A percentile compares a stretch with the other conserved stretches of the same genome.
phyloP scores from a whole-genome alignment of 1,140 invertebrate genomes.

The Conus betulinus region DNA sequence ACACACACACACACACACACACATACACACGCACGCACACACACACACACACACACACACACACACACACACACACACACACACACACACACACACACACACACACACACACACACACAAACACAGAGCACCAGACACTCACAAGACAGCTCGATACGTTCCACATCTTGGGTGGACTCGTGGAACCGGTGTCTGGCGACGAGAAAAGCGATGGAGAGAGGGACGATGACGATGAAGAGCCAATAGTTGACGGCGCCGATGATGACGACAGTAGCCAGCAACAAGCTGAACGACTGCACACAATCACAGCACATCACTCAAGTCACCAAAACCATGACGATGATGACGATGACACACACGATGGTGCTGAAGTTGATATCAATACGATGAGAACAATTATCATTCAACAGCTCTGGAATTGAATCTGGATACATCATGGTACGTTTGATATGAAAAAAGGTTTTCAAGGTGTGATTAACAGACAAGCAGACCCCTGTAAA shows the following conservation, averaged over 20 bases:
- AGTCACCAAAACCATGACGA: neutral
- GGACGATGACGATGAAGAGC: slow-evolving; percentile 77
- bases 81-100: no score
- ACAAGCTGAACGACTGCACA: slow-evolving; percentile 82
- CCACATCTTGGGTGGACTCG: slow-evolving; percentile 86
- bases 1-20: no score
- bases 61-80: no score
- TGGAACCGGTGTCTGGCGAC: slow-evolving; percentile 85
- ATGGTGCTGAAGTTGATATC: neutral
- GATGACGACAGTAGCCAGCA: slow-evolving; percentile 85
- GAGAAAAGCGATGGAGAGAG: slow-evolving; percentile 84
- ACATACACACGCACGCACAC: no score
- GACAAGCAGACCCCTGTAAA: no score
- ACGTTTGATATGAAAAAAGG: no score
- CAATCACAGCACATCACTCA: neutral
- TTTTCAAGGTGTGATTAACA: no score
- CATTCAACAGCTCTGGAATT: neutral
- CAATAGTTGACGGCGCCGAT: slow-evolving; percentile 74
- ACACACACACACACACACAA: no score
- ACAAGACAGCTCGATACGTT: slow-evolving; percentile 90
- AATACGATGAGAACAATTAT: neutral
- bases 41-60: no score
- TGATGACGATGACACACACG: neutral
- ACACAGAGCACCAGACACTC: slow-evolving; percentile 74
- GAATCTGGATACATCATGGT: no score